Percentiles rank a stretch among this genome's conserved stretches.
Evolutionary conservation across 37 sponge, comb jelly and placozoan species (phyloP).

Genomic region (Diacarnus erythraeanus): DNA sequence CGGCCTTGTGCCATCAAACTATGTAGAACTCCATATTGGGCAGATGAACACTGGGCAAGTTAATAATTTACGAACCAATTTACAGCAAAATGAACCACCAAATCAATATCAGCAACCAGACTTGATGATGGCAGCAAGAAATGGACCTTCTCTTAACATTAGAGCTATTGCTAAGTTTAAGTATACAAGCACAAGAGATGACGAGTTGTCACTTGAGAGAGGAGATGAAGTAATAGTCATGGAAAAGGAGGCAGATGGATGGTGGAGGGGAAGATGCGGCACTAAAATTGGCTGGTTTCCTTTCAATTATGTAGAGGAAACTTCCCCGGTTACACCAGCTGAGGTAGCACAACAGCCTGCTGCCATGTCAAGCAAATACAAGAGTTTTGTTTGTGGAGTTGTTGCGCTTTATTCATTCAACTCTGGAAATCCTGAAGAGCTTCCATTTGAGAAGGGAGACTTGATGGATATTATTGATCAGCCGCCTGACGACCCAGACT

Average conservation of each 20-base stretch:
- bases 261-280: conserved; percentile 89
- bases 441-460: conserved; percentile 78
- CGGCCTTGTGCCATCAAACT: conserved; percentile 88
- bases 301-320: conserved; percentile 91
- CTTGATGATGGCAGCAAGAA: conserved; percentile 21
- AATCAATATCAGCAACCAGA: conserved; percentile 75
- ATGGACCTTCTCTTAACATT: conserved; percentile 55
- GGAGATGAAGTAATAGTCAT: conserved; percentile 84
- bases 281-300: conserved; percentile 89
- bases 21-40: conserved; percentile 36
- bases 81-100: conserved; percentile 30
- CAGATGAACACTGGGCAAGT: neutral
- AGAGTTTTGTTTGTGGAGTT: conserved; percentile 68
- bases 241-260: conserved; percentile 94
- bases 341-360: neutral
- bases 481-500: conserved; percentile 86
- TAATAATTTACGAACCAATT: neutral
- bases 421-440: conserved; percentile 84
- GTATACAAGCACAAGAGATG: conserved; percentile 70
- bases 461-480: conserved; percentile 81
- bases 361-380: neutral
- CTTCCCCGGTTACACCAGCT: neutral
- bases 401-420: conserved; percentile 78
- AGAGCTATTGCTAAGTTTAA: conserved; percentile 73
- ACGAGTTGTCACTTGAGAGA: conserved; percentile 83